Base-by-base conservation (phyloP, 2,113 vertebrate genomes). In the Otus sunia region DNA sequence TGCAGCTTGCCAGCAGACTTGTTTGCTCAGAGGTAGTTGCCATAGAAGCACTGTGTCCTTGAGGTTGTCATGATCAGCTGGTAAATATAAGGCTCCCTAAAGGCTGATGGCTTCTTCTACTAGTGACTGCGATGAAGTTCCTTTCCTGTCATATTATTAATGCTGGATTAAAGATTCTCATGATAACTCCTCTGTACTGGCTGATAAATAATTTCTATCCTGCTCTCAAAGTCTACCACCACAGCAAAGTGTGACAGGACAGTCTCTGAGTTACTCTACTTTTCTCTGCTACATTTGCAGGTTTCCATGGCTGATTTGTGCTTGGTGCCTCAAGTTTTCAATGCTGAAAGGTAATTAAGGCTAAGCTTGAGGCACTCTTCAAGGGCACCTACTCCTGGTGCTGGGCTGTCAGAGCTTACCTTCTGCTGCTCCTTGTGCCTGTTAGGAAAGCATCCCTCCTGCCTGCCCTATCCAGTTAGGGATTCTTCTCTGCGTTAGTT, bases 231-330 rank as follows among this genome's bases (percentile, higher is more conserved):
- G 56, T 15, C 17, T 79, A 8, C 47, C 23, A 59, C 37, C 32
- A 49, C 36, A 75, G 23, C 16, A 29, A 88, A n/a, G 25, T 10
- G 1, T 36, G 32, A 45, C 50, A 26, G 52, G 15, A 76, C 34
- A 64, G 25, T 15, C 45, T 77, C n/a, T 3, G 16, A 81, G 53
- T 60, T 93, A 47, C 53, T 89, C 26, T 88, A 37, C 30, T 95
- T 72, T 76, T 95, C n/a, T 95, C 36, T 90, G 30, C 32, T 88
- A 69, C n/a, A 86, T 96, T 97, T 97, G 72, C 88, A 99, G 99
- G 98, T 99, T 76, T 99, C 99, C 68, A 98, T 99, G 99, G 99
- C 99, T 73, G 99, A 99, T 92, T 96, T 99, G 76, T 99, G 99
- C 97, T 98, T 99, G 96, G 99, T 97, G 10, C 99, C 99, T 86